These are phyloP conservation scores for Lateolabrax maculatus DNA, from an alignment of 2,797 vertebrate genomes.

Conservation along the genomic window DNA sequence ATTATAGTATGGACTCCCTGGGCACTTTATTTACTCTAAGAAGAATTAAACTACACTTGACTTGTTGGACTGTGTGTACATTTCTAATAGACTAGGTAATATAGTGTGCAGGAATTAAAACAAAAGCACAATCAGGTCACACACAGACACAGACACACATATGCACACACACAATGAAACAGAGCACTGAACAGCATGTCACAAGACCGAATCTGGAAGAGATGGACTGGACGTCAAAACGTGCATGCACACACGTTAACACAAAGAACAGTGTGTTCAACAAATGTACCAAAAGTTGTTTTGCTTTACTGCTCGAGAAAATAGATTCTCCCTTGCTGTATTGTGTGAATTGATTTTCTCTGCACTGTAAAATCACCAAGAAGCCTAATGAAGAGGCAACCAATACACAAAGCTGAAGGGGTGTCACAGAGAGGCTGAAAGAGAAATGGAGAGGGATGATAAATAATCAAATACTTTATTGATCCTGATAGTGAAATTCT, in stretches of 20 bases:
- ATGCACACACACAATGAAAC: conserved; percentile 10
- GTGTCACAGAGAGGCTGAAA: conserved; percentile 14
- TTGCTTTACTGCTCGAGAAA: conserved; percentile 51
- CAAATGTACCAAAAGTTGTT: conserved; percentile 45
- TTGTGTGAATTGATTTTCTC: conserved; percentile 64
- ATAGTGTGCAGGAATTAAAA: not conserved
- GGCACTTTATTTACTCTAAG: not conserved
- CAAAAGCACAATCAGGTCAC: not conserved
- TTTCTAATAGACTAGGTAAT: conserved; percentile 12
- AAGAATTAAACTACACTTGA: not conserved
- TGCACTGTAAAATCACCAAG: conserved; percentile 56
- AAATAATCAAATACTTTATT: conserved; percentile 74
- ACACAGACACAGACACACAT: conserved; percentile 10
- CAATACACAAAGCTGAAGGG: conserved; percentile 28
- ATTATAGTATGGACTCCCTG: not conserved
- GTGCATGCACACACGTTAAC: conserved; percentile 11
- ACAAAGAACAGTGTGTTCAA: conserved; percentile 59
- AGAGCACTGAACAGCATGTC: conserved; percentile 43
- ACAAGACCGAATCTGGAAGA: conserved; percentile 60
- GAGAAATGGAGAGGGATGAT: conserved; percentile 52
- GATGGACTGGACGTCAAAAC: conserved; percentile 34
- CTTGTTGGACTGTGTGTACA: conserved; percentile 5
- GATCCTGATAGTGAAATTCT: conserved; percentile 59
- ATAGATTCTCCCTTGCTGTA: conserved; percentile 56
- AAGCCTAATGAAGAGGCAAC: conserved; percentile 63